Conservation (phyloP, 2,888 invertebrate species). For the Lumbricus terrestris region DNA sequence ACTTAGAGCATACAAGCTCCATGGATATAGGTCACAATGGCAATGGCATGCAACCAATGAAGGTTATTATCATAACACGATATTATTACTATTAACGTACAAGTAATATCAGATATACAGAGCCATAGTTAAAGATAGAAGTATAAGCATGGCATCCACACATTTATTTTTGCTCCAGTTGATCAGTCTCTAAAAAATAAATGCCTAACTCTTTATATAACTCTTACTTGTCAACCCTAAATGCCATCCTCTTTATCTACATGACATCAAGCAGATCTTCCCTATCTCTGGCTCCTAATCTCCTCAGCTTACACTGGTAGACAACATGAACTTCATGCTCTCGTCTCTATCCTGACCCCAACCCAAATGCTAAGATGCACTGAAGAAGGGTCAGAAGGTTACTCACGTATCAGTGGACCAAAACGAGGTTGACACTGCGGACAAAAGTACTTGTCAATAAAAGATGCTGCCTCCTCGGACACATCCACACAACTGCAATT, state of each 20-base stretch:
- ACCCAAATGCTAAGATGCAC: not conserved
- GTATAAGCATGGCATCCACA: too few species aligned
- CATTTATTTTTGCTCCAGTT: not conserved
- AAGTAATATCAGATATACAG: not conserved
- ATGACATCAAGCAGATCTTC: not conserved
- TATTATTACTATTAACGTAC: too few species aligned
- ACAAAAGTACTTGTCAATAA: slow-evolving; percentile 6
- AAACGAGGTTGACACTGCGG: not conserved
- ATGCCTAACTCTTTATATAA: not conserved
- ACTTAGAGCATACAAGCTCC: too few species aligned
- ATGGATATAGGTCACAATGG: too few species aligned
- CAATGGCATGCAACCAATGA: not conserved
- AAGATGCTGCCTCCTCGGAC: not conserved
- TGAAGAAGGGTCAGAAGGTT: not conserved
- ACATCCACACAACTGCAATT: slow-evolving; percentile 12
- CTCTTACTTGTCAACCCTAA: not conserved
- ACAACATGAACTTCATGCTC: not conserved
- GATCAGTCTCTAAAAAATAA: not conserved
- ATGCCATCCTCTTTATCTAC: not conserved
- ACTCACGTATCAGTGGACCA: slow-evolving; percentile 11
- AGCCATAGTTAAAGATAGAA: too few species aligned
- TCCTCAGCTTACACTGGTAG: not conserved
- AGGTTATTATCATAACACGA: not conserved
- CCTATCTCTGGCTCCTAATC: not conserved
- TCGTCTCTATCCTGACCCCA: not conserved